These are phyloP conservation scores for Limnothrissa miodon DNA, from an alignment of 2,113 vertebrate genomes.

Conservation along the genomic window DNA sequence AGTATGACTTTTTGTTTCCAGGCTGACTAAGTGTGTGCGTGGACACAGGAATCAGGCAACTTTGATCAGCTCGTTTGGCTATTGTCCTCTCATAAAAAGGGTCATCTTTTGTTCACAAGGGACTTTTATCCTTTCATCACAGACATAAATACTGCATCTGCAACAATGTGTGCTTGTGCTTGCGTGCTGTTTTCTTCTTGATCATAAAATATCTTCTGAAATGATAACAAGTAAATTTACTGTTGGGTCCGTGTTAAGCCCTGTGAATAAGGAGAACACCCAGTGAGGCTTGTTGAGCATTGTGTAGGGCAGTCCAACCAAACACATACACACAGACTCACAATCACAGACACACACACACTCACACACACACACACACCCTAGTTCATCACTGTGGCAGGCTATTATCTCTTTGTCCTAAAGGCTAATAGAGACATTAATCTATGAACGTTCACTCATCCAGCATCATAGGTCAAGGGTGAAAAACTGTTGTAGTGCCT, in stretches of 20 bases:
- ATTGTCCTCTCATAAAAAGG: conserved; percentile 12
- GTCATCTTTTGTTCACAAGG: conserved; percentile 1
- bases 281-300: neutral
- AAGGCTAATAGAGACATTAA: neutral
- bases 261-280: conserved; percentile 20
- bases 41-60: conserved; percentile 4
- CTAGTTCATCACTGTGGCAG: conserved; percentile 17
- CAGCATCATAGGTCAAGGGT: neutral
- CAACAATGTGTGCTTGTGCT: conserved; percentile 17
- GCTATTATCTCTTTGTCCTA: neutral
- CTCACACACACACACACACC: conserved; percentile 9
- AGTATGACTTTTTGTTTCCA: conserved; percentile 28
- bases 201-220: neutral
- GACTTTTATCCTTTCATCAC: neutral
- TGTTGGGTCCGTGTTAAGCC: neutral
- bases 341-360: conserved; percentile 13
- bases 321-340: too few species aligned
- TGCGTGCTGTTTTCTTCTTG: neutral
- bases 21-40: neutral
- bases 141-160: neutral
- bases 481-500: neutral
- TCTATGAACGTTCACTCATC: neutral
- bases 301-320: neutral
- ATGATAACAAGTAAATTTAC: conserved; percentile 12
- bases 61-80: conserved; percentile 23